phyloP scores from a whole-genome alignment of 1,140 invertebrate species.

The Drosophila pseudoananassae region DNA sequence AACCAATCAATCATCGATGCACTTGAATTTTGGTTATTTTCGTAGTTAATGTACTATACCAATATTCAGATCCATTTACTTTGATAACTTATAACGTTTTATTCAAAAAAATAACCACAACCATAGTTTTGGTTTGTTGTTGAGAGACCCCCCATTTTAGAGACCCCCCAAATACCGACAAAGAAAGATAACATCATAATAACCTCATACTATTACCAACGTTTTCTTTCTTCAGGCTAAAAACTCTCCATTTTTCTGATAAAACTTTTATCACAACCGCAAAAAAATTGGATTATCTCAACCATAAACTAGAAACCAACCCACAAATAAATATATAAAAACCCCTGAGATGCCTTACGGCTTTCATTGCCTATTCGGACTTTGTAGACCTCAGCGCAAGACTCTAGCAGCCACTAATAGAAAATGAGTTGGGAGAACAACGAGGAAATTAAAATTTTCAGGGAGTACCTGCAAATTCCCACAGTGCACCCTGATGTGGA shows the following conservation, averaged over 20 bases:
- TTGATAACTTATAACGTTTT: too few species aligned
- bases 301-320: conserved; percentile 2
- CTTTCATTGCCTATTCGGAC: conserved; percentile 7
- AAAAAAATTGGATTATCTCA: conserved; percentile 10
- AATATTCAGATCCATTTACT: background rate
- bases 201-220: too few species aligned
- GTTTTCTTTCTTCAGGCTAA: background rate
- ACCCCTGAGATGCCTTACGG: background rate
- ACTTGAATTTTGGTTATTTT: background rate
- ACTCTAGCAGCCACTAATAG: background rate
- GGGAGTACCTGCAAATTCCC: conserved; percentile 91
- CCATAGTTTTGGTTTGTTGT: too few species aligned
- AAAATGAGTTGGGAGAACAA: conserved; percentile 85
- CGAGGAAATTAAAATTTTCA: conserved; percentile 90
- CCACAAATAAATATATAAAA: conserved; percentile 1
- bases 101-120: too few species aligned
- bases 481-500: conserved; percentile 92
- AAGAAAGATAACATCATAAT: background rate
- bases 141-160: background rate
- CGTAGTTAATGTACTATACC: background rate
- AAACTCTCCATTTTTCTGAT: background rate
- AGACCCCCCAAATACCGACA: background rate
- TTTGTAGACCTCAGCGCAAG: background rate
- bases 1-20: conserved; percentile 17
- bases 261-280: conserved; percentile 4